Percentiles rank a stretch among this genome's conserved stretches.
Conservation (phyloP, 2,797 vertebrate species). For the Meda fulgida region DNA sequence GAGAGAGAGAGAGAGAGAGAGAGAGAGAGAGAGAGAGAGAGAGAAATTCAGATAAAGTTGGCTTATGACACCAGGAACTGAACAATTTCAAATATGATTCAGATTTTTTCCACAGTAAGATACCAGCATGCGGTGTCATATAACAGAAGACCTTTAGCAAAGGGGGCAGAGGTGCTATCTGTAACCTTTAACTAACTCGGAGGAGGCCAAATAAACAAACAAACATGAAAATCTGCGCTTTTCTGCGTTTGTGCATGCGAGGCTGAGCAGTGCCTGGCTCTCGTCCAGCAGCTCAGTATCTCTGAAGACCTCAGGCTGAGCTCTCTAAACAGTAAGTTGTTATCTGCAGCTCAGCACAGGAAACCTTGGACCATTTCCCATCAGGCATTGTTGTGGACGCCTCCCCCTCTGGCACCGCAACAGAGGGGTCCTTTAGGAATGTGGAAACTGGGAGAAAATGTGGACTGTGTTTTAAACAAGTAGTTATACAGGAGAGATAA, state of each 20-base stretch:
- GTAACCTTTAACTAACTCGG: slow-evolving; percentile 12
- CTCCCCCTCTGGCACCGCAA: slow-evolving; percentile 51
- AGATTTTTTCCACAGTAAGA: not conserved
- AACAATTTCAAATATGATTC: slow-evolving; percentile 8
- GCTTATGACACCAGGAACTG: slow-evolving; percentile 19
- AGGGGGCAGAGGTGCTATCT: slow-evolving; percentile 22
- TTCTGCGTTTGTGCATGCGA: not conserved
- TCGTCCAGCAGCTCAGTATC: slow-evolving; percentile 46
- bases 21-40: not conserved
- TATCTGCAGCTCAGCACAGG: slow-evolving; percentile 52
- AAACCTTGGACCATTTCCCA: slow-evolving; percentile 52
- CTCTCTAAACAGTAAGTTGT: slow-evolving; percentile 44
- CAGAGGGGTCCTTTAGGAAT: slow-evolving; percentile 54
- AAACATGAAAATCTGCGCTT: slow-evolving; percentile 6
- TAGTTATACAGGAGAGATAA: slow-evolving; percentile 28
- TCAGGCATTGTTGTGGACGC: slow-evolving; percentile 39
- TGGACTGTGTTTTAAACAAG: slow-evolving; percentile 54
- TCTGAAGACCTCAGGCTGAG: slow-evolving; percentile 45
- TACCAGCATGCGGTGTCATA: not conserved
- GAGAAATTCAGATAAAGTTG: slow-evolving; percentile 28
- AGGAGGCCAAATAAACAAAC: slow-evolving; percentile 34
- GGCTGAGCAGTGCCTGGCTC: slow-evolving; percentile 42
- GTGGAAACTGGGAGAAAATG: slow-evolving; percentile 56
- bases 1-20: too few relatives aligned
- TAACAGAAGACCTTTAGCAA: not conserved